phyloP scores from a whole-genome alignment of 2,888 invertebrate genomes.

The Epinotia demarniana region DNA sequence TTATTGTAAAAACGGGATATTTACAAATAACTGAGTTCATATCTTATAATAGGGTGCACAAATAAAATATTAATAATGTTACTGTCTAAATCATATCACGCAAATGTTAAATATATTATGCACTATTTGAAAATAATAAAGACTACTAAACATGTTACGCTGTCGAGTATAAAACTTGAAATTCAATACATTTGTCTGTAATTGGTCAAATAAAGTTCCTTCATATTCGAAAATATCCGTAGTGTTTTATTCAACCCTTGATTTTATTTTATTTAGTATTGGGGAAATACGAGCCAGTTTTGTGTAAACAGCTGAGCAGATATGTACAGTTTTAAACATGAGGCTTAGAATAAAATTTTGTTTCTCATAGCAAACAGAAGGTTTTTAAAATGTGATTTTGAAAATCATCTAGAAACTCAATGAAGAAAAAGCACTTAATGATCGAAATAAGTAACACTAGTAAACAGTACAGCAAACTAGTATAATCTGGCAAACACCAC shows the following conservation, averaged over 20 bases:
- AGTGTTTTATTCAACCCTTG: slow-evolving; percentile 50
- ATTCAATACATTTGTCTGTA: slow-evolving; percentile 67
- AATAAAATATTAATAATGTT: slow-evolving; percentile 58
- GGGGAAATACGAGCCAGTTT: too few species aligned
- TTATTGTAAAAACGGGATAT: slow-evolving; percentile 67
- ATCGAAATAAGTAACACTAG: too few species aligned
- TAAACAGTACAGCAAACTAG: too few species aligned
- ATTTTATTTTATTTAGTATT: too few species aligned
- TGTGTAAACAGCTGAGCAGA: too few species aligned
- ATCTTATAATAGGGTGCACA: slow-evolving; percentile 68
- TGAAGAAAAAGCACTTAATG: too few species aligned
- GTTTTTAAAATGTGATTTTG: too few species aligned
- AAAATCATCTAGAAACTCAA: too few species aligned
- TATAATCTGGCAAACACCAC: too few species aligned
- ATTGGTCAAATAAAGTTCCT: slow-evolving; percentile 83
- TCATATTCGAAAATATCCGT: slow-evolving; percentile 62
- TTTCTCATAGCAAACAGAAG: too few species aligned
- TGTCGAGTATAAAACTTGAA: slow-evolving; percentile 58
- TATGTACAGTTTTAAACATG: too few species aligned
- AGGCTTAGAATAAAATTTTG: too few species aligned
- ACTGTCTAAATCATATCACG: slow-evolving; percentile 74
- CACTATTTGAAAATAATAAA: slow-evolving; percentile 73
- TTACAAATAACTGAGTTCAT: slow-evolving; percentile 66
- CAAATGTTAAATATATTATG: slow-evolving; percentile 62
- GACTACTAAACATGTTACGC: slow-evolving; percentile 57